Base-by-base conservation (phyloP, 2,888 invertebrate species). In the Aromia moschata region DNA sequence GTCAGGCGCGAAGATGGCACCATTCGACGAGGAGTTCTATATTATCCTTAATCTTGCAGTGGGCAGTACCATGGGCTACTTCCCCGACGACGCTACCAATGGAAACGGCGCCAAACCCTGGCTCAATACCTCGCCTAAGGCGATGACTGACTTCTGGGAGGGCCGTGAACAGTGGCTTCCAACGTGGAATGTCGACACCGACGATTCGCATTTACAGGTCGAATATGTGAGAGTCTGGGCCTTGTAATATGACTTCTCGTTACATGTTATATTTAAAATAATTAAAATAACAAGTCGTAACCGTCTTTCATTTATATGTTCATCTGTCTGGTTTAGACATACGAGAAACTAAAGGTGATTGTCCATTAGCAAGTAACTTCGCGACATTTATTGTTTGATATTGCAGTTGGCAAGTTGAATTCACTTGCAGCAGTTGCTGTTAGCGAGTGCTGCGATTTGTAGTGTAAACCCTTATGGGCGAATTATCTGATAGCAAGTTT, bases 1-100 rank as follows among this genome's bases (percentile, higher is more conserved):
- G 47, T 80, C 76, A 61, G 56, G 51, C 36, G 49, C 65, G 0
- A 84, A 83, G 71, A 86, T 88, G 86, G 88, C 89, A 10, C 89
- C 89, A 1, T 89, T 89, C 68, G 89, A 89, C 73, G 83, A 87
- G 73, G 84, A 87, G 83, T 87, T 87, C 77, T 85, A 86, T 77
- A 70, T 90, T 20, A 83, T 89, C 46, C 79, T 90, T 63, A 89
- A 74, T 59, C 59, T 75, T 14, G 75, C 74, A 17, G 68, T 73
- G 10, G 90, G 90, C 11, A 90, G 90, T 17, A 84, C 83, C 51
- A 84, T 5, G 3, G 7, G 83, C n/a, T 89, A 82, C 78, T 89
- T 89, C 82, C 86, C 87, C 0, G 89, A 89, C 67, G 80, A 81
- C 43, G 83, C 83, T 33, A 37, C 45, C 2, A 86, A 86, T 70